A percentile compares a stretch with the other conserved stretches of the same genome.
These are phyloP conservation scores for Pterocles orientalis DNA, from an alignment of 2,113 vertebrate genomes.

Conservation along the genomic window DNA sequence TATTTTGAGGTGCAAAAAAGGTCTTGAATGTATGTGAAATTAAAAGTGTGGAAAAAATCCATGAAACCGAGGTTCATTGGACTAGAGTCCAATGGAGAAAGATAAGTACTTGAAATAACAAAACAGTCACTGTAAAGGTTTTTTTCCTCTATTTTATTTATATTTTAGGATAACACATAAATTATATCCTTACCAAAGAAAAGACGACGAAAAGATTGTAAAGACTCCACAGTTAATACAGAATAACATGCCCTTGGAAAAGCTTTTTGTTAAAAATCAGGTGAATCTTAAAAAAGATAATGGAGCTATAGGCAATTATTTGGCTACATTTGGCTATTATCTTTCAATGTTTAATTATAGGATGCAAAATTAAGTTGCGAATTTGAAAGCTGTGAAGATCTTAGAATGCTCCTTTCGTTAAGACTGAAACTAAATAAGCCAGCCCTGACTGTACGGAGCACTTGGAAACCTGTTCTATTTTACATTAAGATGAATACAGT, in stretches of 20 bases:
- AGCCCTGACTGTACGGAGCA: not conserved
- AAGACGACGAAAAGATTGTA: not conserved
- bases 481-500: not conserved
- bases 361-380: not conserved
- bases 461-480: not conserved
- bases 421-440: not conserved
- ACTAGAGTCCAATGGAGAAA: not conserved
- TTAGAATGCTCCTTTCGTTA: not conserved
- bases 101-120: not conserved
- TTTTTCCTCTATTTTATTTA: not conserved
- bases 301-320: not conserved
- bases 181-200: not conserved
- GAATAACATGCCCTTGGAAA: not conserved
- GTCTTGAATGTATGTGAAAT: not conserved
- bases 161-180: not conserved
- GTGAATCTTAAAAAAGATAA: not conserved
- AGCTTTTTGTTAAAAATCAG: not conserved
- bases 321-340: not conserved
- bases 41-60: not conserved
- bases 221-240: not conserved
- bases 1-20: not conserved
- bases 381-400: not conserved
- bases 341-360: not conserved
- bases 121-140: not conserved
- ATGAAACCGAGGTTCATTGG: not conserved